A percentile compares a stretch with the other conserved stretches of the same genome.
phyloP scores from a whole-genome alignment of 2,888 invertebrate species.

The Branchellion lobata region DNA sequence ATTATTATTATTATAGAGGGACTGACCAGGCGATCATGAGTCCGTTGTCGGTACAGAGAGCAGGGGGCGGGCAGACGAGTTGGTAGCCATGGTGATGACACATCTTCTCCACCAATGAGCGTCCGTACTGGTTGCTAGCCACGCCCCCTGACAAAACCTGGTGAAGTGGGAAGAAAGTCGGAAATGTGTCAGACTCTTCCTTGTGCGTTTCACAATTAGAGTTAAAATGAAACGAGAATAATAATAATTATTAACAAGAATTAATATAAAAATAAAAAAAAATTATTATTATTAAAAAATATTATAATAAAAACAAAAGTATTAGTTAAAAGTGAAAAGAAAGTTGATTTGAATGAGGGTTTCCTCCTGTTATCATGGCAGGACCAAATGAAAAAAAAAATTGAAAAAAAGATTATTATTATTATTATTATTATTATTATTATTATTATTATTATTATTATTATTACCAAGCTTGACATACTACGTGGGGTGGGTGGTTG shows the following conservation, averaged over 20 bases:
- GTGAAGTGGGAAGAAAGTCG: constrained; percentile 13
- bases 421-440: no score
- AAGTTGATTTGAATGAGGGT: background rate
- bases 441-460: no score
- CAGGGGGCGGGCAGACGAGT: constrained; percentile 76
- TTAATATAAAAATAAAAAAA: background rate
- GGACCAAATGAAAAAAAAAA: no score
- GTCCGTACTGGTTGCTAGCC: constrained; percentile 85
- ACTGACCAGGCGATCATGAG: constrained; percentile 89
- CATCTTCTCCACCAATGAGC: constrained; percentile 70
- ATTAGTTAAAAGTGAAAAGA: no score
- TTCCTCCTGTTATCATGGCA: no score
- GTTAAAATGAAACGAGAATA: no score
- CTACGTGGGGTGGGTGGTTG: no score
- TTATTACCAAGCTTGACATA: no score
- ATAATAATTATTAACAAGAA: constrained; percentile 23
- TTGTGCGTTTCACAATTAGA: no score
- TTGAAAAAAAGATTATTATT: background rate
- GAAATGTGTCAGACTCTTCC: no score
- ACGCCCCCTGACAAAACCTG: constrained; percentile 91
- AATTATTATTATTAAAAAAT: no score
- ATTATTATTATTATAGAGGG: background rate
- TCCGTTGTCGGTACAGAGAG: constrained; percentile 93
- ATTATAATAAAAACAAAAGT: no score
- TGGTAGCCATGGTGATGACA: constrained; percentile 68